Evolutionary conservation across 2,113 vertebrate genomes (phyloP).

Genomic region (Raja brachyura): DNA sequence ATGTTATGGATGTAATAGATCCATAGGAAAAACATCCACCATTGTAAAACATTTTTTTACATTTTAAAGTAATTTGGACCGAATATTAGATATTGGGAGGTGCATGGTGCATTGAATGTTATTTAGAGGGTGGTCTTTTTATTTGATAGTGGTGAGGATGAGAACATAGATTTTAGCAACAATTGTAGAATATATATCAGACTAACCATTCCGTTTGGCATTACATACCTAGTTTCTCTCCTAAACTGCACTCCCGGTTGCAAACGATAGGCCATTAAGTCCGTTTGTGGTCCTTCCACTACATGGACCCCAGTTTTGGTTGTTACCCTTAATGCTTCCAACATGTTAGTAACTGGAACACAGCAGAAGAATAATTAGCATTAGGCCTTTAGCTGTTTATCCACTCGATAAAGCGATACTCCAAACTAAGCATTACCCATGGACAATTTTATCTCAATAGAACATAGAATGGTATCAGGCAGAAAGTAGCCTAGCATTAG

Average conservation of each 20-base stretch:
- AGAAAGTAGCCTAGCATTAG: not conserved
- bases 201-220: not conserved
- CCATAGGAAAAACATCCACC: not conserved
- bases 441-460: not conserved
- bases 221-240: conserved; percentile 38
- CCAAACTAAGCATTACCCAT: not conserved
- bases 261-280: conserved; percentile 38
- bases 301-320: conserved; percentile 23
- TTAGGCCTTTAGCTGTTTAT: not conserved
- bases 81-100: not conserved
- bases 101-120: not conserved
- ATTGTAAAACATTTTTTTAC: not conserved
- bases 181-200: not conserved
- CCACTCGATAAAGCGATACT: not conserved
- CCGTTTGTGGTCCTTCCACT: conserved; percentile 40
- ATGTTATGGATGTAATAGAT: not conserved
- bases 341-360: conserved; percentile 40
- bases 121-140: not conserved
- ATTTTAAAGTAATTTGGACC: not conserved
- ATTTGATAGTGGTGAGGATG: no score
- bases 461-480: not conserved
- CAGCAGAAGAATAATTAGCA: not conserved
- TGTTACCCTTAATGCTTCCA: conserved; percentile 39
- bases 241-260: conserved; percentile 36
- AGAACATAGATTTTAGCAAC: not conserved